Conservation (phyloP, 2,797 vertebrate genomes). For the Mastacembelus armatus region DNA sequence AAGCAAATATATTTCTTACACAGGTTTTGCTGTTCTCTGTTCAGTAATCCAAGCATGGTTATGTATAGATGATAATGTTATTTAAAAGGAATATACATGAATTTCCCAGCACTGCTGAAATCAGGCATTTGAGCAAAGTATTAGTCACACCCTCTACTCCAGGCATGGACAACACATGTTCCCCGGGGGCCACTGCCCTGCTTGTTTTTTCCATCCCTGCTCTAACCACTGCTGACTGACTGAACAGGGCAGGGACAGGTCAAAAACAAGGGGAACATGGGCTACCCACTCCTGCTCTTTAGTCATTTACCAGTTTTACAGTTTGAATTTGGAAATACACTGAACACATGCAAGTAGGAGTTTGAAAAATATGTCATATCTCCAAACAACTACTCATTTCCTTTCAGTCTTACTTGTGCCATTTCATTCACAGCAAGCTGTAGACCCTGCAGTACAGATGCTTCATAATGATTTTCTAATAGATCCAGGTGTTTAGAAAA, state of each 20-base stretch:
- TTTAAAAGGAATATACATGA: background rate
- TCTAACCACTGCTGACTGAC: no score
- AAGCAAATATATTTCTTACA: slow-evolving; percentile 24
- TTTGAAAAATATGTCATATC: slow-evolving; percentile 3
- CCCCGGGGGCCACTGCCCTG: no score
- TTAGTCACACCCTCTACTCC: slow-evolving; percentile 4
- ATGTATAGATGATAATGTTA: background rate
- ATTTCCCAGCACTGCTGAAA: slow-evolving; percentile 11
- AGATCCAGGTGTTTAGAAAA: slow-evolving; percentile 45
- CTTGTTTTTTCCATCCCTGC: no score
- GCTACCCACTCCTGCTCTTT: no score
- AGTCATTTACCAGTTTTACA: slow-evolving; percentile 26
- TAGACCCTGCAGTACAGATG: slow-evolving; percentile 23
- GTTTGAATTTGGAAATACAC: slow-evolving; percentile 20
- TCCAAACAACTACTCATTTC: slow-evolving; percentile 28
- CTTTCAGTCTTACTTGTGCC: slow-evolving; percentile 1
- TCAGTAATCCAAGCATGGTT: background rate
- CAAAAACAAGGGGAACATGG: no score
- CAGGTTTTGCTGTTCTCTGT: slow-evolving; percentile 20
- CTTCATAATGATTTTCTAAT: background rate
- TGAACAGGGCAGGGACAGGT: no score
- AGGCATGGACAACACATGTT: no score
- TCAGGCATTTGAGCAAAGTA: slow-evolving; percentile 1
- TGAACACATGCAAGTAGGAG: slow-evolving; percentile 24
- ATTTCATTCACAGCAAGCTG: slow-evolving; percentile 17